Conservation (phyloP, 1,140 invertebrate genomes). For the Diorhabda carinulata region DNA sequence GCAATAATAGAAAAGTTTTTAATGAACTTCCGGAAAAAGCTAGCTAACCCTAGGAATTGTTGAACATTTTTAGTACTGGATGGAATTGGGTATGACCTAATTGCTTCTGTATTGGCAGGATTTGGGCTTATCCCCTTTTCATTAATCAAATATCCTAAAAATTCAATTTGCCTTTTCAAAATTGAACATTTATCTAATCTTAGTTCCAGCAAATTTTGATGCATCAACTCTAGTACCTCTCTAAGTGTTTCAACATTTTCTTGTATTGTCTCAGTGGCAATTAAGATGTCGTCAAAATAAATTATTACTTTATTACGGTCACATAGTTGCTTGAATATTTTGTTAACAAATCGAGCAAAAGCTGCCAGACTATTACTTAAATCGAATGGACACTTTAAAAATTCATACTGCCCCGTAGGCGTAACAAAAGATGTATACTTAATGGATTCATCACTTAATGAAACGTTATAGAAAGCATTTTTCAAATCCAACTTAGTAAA, state of each 20-base stretch:
- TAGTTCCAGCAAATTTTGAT: conserved; percentile 24
- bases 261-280: conserved; percentile 18
- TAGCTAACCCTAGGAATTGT: conserved; percentile 22
- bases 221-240: conserved; percentile 24
- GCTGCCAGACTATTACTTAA: conserved; percentile 24
- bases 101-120: conserved; percentile 19
- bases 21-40: conserved; percentile 34
- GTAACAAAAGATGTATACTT: conserved; percentile 38
- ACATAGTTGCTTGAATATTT: neutral
- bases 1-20: conserved; percentile 31
- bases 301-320: conserved; percentile 6
- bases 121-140: conserved; percentile 22
- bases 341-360: conserved; percentile 3
- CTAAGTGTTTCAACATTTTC: conserved; percentile 21
- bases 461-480: conserved; percentile 36
- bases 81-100: conserved; percentile 23
- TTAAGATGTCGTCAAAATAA: conserved; percentile 29
- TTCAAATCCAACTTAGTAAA: conserved; percentile 39
- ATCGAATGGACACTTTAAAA: conserved; percentile 38
- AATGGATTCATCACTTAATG: conserved; percentile 40
- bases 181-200: conserved; percentile 32
- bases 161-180: conserved; percentile 22
- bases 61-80: conserved; percentile 21
- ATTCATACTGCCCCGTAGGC: conserved; percentile 38
- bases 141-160: conserved; percentile 29